A percentile compares a stretch with the other conserved stretches of the same genome.
These are phyloP conservation scores for Machimus rusticus DNA, from an alignment of 2,888 invertebrate species.

Conservation along the genomic window DNA sequence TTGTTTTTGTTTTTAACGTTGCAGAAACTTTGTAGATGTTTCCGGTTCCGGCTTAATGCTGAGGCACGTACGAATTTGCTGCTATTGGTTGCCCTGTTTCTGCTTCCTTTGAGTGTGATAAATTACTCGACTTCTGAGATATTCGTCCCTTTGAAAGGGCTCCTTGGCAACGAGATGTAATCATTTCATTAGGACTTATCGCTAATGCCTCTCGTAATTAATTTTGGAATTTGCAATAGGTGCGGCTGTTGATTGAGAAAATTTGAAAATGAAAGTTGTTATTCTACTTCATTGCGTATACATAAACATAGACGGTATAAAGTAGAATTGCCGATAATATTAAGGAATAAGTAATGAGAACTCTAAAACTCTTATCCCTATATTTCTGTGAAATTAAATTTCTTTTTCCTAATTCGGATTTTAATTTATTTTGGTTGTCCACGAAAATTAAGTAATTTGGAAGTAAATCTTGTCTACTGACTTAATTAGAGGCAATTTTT, in stretches of 20 bases:
- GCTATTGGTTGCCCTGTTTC: slow-evolving; percentile 25
- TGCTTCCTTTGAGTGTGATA: slow-evolving; percentile 37
- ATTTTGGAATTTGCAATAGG: slow-evolving; percentile 3
- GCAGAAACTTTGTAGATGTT: slow-evolving; percentile 41
- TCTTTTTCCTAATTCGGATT: too few relatives aligned
- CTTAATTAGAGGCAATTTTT: too few relatives aligned
- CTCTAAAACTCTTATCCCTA: too few relatives aligned
- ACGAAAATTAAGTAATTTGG: too few relatives aligned
- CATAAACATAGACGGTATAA: too few relatives aligned
- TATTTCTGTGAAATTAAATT: too few relatives aligned
- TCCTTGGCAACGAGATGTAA: slow-evolving; percentile 27
- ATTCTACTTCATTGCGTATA: neutral
- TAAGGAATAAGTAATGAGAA: neutral
- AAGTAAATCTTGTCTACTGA: too few relatives aligned
- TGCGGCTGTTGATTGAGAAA: neutral
- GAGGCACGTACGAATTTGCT: slow-evolving; percentile 42
- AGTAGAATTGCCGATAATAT: neutral
- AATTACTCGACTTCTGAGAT: slow-evolving; percentile 24
- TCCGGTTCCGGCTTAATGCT: slow-evolving; percentile 46
- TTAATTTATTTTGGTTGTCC: too few relatives aligned
- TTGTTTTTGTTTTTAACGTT: slow-evolving; percentile 32
- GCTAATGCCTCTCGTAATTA: slow-evolving; percentile 22
- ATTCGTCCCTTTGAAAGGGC: neutral
- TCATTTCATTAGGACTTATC: slow-evolving; percentile 36
- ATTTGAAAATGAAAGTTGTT: neutral